Evolutionary conservation across 2,797 vertebrate genomes (phyloP), one percentile per base, ranked within the genome.

Genomic region (Harpagifer antarcticus): DNA sequence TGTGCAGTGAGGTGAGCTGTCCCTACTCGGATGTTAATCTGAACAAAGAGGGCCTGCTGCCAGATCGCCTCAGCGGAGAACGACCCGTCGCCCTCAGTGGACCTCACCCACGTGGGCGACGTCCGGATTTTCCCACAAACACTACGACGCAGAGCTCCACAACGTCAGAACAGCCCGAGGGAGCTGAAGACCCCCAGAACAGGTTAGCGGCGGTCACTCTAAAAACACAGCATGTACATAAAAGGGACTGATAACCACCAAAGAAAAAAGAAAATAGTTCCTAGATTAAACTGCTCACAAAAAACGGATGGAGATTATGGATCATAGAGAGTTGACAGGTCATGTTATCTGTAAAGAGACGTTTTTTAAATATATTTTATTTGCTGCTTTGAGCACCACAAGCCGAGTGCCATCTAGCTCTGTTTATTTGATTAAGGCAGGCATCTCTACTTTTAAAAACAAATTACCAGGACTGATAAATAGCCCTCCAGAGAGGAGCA

Each of bases 21-120:
- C 97, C 97, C 0, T 98, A 98, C 85, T 97, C 97, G 0, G 96
- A 97, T 73, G 84, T 96, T 62, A 98, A 97, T 87, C 90, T 97
- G 70, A 97, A 94, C 91, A 96, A 95, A 68, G 97, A 97, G n/a
- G 94, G 91, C 54, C 72, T 95, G 58, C 68, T 97, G 62, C 97
- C 95, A 11, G 96, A 98, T 89, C 95, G 97, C 14, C 95, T 98
- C 50, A 94, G 92, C 0, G 96, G 96, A 59, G 97, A 97, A 84
- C 91, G 90, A 50, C 94, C 95, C 0, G 68, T 85, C 1, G 78
- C 93, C 6, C 68, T 94, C 17, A 88, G 70, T 0, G 94, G 89
- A 47, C 87, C 93, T 61, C 86, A 90, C n/a, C 92, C 93, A 44
- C 95, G 91, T 5, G 90, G 88, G 48, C 93, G 92, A 65, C 95